A percentile compares a stretch with the other conserved stretches of the same genome.
Conservation (phyloP, 2,888 invertebrate species). For the Zygogramma bicolorata region DNA sequence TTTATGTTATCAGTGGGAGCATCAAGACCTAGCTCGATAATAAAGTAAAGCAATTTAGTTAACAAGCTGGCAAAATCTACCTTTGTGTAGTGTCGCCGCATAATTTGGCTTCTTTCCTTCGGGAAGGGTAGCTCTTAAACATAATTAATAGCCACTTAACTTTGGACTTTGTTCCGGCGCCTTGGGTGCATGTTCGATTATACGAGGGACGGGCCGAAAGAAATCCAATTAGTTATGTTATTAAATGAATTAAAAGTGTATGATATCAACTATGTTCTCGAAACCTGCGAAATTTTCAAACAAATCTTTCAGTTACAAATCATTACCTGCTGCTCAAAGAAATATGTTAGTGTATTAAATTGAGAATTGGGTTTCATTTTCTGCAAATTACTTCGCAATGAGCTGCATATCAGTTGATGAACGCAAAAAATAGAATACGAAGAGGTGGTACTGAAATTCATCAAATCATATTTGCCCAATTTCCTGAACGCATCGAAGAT, state of each 20-base stretch:
- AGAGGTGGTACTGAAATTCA: no score
- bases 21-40: slow-evolving; percentile 40
- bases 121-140: slow-evolving; percentile 42
- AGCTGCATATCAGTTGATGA: no score
- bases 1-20: slow-evolving; percentile 42
- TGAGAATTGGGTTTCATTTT: no score
- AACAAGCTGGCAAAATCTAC: slow-evolving; percentile 46
- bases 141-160: slow-evolving; percentile 46
- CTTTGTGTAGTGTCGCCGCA: slow-evolving; percentile 45
- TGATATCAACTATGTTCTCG: neutral
- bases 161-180: slow-evolving; percentile 41
- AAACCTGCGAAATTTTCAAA: no score
- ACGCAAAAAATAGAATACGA: no score
- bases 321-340: no score
- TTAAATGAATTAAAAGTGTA: neutral
- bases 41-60: slow-evolving; percentile 47
- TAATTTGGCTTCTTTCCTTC: slow-evolving; percentile 37
- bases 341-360: no score
- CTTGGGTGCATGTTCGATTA: slow-evolving; percentile 17
- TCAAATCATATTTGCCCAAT: no score
- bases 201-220: neutral
- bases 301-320: no score
- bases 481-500: no score
- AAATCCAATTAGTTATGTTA: neutral
- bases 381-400: no score